Conservation (phyloP, 2,113 vertebrate species). For the Octodon degus region DNA sequence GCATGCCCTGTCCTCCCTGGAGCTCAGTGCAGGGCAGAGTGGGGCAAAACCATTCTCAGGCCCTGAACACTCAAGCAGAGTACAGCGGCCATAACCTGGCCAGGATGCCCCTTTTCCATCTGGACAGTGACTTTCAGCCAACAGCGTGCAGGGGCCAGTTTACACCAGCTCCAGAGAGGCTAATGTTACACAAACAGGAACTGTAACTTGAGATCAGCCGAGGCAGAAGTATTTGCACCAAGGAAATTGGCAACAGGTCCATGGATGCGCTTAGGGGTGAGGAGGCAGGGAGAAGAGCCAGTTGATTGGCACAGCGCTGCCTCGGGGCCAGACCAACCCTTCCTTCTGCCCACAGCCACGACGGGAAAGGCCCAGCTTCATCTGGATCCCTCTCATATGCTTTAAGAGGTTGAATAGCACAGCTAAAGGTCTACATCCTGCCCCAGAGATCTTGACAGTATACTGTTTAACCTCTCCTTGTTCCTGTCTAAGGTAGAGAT, state of each 20-base stretch:
- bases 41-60: not conserved
- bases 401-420: not conserved
- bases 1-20: not conserved
- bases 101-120: not conserved
- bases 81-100: not conserved
- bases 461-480: not conserved
- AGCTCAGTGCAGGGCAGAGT: not conserved
- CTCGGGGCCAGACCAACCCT: not conserved
- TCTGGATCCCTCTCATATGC: not conserved
- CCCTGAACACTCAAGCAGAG: not conserved
- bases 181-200: not conserved
- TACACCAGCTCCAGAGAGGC: not conserved
- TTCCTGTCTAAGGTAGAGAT: not conserved
- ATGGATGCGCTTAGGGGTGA: not conserved
- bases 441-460: not conserved
- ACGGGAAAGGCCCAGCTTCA: not conserved
- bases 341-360: not conserved
- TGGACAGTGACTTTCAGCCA: not conserved
- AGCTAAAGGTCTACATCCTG: not conserved
- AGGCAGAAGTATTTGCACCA: not conserved
- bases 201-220: conserved; percentile 25
- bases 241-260: not conserved
- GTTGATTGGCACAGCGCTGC: not conserved
- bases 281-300: not conserved
- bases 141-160: not conserved